Evolutionary conservation across 2,888 invertebrate genomes (phyloP), one percentile per base, ranked within the genome.

Genomic region (Tuberolachnus salignus): DNA sequence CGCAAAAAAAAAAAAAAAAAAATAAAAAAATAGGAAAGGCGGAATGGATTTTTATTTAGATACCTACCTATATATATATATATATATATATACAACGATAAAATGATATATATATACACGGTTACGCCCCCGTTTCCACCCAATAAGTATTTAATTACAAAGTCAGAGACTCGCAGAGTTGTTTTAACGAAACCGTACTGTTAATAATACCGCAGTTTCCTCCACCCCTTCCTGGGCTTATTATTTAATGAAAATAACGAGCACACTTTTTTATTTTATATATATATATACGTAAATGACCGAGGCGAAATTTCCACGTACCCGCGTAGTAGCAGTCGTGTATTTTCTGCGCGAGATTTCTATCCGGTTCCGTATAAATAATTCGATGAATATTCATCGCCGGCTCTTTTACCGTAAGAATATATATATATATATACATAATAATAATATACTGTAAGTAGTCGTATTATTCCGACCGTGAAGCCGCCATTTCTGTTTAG

Each of bases 91-190:
- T 34, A 34, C 34, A 34, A 34, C 3, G 34, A 6, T 34, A 4
- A n/a, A n/a, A 34, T 34, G 34, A 34, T 4, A 34, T 34, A 42
- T 55, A 34, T 4, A 34, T 34, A 42, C 44, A 55, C 70, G 16
- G 44, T 10, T 70, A 70, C 70, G 70, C 55, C 55, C 34, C 70
- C 19, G 55, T 70, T 70, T 44, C 21, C 42, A 55, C 70, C 70
- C 14, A 55, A n/a, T n/a, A n/a, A 70, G 70, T 55, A 70, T 70
- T 70, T 70, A 70, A 70, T 70, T 55, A 70, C 55, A 44, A 70
- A 70, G 70, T 70, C 70, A n/a, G n/a, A n/a, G 55, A 34, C 34
- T 3, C 34, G 42, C 42, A 16, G 44, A 70, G 55, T 70, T 67
- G 67, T 67, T 70, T 55, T 70, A 70, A 70, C 49, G 55, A 44